These are phyloP conservation scores for Gymnarchus niloticus DNA, from an alignment of 2,113 vertebrate species.

Conservation along the genomic window DNA sequence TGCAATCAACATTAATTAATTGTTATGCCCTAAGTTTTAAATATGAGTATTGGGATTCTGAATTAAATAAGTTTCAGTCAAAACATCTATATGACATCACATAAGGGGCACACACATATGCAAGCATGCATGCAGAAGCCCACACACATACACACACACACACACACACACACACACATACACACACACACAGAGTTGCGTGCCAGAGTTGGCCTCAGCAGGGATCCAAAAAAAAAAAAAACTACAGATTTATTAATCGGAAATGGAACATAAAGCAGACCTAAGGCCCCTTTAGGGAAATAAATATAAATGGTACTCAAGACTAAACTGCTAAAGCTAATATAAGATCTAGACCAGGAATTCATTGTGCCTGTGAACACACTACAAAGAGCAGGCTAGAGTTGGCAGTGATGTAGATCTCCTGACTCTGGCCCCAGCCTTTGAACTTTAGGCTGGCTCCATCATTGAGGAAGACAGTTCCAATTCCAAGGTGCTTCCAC, in stretches of 20 bases:
- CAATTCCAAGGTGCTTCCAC: too few species aligned
- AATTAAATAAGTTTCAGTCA: not conserved
- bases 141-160: too few species aligned
- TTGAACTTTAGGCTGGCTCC: not conserved
- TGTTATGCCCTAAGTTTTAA: not conserved
- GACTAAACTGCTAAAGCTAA: not conserved
- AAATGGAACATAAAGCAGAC: not conserved
- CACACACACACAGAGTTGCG: not conserved
- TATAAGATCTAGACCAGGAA: not conserved
- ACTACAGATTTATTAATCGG: not conserved
- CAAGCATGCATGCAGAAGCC: too few species aligned
- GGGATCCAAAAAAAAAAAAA: not conserved
- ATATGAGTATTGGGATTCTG: not conserved
- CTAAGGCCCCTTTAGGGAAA: not conserved
- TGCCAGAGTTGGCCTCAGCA: not conserved
- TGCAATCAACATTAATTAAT: conserved; percentile 15
- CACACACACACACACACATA: too few species aligned
- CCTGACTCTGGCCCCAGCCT: not conserved
- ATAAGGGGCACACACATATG: not conserved
- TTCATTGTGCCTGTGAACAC: not conserved
- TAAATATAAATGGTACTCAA: not conserved
- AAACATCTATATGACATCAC: not conserved
- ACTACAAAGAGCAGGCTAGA: not conserved
- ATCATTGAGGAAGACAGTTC: not conserved
- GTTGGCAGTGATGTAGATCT: not conserved